Percentiles rank a stretch among this genome's conserved stretches.
These are phyloP conservation scores for Tarsius wallacei DNA, from an alignment of 2,797 vertebrate genomes.

Conservation along the genomic window DNA sequence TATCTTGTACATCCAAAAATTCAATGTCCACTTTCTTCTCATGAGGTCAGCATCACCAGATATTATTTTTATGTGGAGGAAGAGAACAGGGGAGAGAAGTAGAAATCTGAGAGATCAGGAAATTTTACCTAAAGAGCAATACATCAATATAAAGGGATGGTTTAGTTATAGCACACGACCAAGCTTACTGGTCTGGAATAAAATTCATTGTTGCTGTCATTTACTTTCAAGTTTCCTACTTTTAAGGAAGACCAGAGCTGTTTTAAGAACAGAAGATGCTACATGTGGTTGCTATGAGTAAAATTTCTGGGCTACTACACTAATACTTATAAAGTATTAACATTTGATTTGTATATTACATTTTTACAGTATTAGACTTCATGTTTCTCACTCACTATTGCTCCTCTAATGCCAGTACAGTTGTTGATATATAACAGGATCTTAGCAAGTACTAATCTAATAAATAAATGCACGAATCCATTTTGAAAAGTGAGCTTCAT, in stretches of 20 bases:
- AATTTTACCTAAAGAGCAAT: constrained; percentile 6
- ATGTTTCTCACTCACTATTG: not conserved
- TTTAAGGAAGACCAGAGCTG: not conserved
- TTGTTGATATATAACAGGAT: not conserved
- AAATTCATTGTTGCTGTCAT: constrained; percentile 8
- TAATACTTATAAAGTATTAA: constrained; percentile 43
- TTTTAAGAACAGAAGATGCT: not conserved
- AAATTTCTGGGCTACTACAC: not conserved
- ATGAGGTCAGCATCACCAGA: not conserved
- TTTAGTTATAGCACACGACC: not conserved
- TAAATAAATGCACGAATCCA: constrained; percentile 1
- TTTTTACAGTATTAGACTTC: not conserved
- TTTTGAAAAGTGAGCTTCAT: constrained; percentile 46
- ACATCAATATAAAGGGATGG: not conserved
- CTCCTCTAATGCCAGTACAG: not conserved
- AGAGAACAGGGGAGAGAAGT: not conserved
- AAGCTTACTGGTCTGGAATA: constrained; percentile 4
- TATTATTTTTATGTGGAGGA: not conserved
- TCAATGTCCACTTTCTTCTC: not conserved
- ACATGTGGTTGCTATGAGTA: not conserved
- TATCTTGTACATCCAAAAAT: not conserved
- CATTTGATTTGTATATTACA: not conserved
- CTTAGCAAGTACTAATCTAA: constrained; percentile 22
- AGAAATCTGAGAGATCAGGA: not conserved
- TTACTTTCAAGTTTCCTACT: not conserved